A percentile compares a stretch with the other conserved stretches of the same genome.
phyloP scores from a whole-genome alignment of 2,888 invertebrate species.

The Ophioninae sp. region DNA sequence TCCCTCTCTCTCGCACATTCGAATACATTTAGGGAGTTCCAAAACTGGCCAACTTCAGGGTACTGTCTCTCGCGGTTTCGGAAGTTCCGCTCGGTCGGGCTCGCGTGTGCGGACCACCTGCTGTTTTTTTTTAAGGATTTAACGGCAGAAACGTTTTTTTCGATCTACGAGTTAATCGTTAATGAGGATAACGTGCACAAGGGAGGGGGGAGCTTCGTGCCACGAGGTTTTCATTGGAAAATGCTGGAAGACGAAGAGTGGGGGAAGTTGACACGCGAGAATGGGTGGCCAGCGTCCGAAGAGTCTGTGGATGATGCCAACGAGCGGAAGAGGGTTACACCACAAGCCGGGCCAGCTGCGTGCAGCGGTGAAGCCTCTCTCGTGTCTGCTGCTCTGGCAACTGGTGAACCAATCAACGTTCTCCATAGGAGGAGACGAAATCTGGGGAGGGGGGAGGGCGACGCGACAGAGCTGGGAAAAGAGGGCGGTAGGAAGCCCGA shows the following conservation, averaged over 20 bases:
- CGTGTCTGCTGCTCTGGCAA: conserved; percentile 74
- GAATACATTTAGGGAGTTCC: no score
- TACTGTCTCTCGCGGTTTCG: no score
- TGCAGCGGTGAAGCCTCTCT: conserved; percentile 70
- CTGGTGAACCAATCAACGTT: conserved; percentile 79
- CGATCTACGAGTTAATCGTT: neutral
- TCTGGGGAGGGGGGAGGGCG: conserved; percentile 68
- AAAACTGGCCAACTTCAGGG: no score
- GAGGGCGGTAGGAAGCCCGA: conserved; percentile 58
- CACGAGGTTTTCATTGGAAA: conserved; percentile 44
- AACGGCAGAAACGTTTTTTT: no score
- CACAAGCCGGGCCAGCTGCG: conserved; percentile 67
- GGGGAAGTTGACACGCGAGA: conserved; percentile 28
- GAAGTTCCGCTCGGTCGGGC: neutral
- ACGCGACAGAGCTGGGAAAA: conserved; percentile 60
- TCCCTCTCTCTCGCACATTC: no score
- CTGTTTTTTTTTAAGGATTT: neutral
- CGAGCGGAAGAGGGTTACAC: conserved; percentile 60
- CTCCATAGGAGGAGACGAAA: conserved; percentile 66
- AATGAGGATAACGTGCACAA: conserved; percentile 10
- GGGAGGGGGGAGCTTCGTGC: conserved; percentile 51
- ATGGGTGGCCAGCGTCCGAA: conserved; percentile 51
- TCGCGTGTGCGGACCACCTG: neutral
- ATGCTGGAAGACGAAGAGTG: conserved; percentile 28
- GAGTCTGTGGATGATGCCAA: conserved; percentile 48